phyloP scores from a whole-genome alignment of 35 echinoderm and acorn worm species.

The Strongylocentrotus purpuratus region DNA sequence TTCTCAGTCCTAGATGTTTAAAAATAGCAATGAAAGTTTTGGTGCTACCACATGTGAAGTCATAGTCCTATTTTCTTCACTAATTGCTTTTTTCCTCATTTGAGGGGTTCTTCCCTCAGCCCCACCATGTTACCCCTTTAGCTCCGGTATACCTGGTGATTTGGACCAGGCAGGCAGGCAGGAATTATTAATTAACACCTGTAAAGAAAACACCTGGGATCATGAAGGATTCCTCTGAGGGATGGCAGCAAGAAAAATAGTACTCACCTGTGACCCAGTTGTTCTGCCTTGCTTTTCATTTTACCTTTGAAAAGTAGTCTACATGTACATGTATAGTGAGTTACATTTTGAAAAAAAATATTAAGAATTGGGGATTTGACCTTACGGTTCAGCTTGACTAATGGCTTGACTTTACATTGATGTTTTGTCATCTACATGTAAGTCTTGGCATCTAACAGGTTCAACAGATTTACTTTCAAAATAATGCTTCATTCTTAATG shows the following conservation, averaged over 20 bases:
- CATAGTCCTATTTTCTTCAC: not conserved
- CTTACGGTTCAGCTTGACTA: too few species aligned
- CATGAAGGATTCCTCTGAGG: not conserved
- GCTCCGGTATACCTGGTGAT: not conserved
- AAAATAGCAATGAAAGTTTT: too few species aligned
- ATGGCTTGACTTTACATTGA: too few species aligned
- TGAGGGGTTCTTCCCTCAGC: not conserved
- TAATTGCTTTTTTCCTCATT: constrained; percentile 4
- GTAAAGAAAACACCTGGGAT: not conserved
- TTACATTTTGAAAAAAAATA: too few species aligned
- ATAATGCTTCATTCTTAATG: too few species aligned
- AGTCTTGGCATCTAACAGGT: too few species aligned
- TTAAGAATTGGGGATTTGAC: too few species aligned
- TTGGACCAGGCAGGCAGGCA: not conserved
- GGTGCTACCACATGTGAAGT: too few species aligned
- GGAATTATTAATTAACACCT: constrained; percentile 4
- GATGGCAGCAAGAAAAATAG: not conserved
- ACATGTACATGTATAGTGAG: not conserved
- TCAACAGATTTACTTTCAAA: too few species aligned
- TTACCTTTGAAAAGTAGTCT: not conserved
- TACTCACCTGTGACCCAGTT: not conserved
- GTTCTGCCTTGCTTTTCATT: not conserved
- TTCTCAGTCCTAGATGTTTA: not conserved
- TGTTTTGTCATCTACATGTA: too few species aligned
- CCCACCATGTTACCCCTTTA: not conserved